These are phyloP conservation scores for Bubo bubo DNA, from an alignment of 2,113 vertebrate species.

Conservation along the genomic window DNA sequence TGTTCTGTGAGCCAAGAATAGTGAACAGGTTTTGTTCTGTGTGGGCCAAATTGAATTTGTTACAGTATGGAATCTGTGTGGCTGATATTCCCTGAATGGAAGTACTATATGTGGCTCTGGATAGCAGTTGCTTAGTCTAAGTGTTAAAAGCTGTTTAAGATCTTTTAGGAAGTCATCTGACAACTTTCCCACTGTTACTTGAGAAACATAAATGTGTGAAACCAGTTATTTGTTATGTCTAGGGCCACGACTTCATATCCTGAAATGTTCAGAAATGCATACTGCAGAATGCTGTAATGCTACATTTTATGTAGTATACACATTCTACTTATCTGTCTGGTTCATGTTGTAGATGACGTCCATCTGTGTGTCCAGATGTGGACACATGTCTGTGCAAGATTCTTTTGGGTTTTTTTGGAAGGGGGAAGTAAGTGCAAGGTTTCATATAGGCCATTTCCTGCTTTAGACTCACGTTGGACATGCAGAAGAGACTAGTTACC, in stretches of 20 bases:
- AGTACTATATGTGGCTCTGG: background rate
- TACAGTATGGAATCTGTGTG: background rate
- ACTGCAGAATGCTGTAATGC: no score
- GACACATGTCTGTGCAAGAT: background rate
- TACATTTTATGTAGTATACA: background rate
- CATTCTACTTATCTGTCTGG: background rate
- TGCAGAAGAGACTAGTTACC: background rate
- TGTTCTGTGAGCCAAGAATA: background rate
- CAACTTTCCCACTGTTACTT: background rate
- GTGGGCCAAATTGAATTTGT: background rate
- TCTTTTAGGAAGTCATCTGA: background rate
- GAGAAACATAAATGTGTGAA: background rate
- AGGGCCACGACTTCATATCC: background rate
- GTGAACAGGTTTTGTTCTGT: background rate
- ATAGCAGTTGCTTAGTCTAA: background rate
- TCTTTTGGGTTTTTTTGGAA: background rate
- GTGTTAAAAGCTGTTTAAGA: background rate
- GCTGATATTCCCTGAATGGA: background rate
- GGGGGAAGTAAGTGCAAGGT: background rate
- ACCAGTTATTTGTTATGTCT: background rate
- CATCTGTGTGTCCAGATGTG: constrained; percentile 27
- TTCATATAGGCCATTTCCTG: constrained; percentile 1
- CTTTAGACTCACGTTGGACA: background rate
- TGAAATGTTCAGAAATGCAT: background rate
- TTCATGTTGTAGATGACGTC: background rate